phyloP scores from a whole-genome alignment of 2,888 invertebrate species.

The Pseudococcus jackbeardsleyi region DNA sequence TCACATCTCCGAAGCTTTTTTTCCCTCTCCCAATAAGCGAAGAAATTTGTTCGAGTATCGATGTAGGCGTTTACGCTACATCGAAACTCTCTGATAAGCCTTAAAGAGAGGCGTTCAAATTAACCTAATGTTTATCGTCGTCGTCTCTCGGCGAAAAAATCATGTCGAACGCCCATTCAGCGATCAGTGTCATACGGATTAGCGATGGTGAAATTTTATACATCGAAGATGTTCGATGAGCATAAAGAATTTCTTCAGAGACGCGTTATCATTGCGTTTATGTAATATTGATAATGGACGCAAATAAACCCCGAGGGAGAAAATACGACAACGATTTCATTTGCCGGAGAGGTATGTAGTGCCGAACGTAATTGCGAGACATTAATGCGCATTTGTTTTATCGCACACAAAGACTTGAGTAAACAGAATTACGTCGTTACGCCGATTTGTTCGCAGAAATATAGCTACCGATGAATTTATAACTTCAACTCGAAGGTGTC shows the following conservation, averaged over 20 bases:
- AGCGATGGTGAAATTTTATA: not conserved
- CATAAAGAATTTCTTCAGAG: not conserved
- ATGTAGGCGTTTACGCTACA: constrained; percentile 23
- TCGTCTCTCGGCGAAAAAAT: not conserved
- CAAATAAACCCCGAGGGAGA: not conserved
- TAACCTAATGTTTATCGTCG: constrained; percentile 22
- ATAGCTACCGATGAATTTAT: constrained; percentile 43
- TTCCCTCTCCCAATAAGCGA: not conserved
- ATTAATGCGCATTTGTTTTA: constrained; percentile 28
- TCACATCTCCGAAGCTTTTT: not conserved
- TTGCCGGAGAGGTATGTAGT: not conserved
- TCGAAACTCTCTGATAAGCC: not conserved
- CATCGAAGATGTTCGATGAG: not conserved
- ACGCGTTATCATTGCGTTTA: constrained; percentile 15
- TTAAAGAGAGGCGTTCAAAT: constrained; percentile 39
- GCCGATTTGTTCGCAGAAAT: constrained; percentile 34
- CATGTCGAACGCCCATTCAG: constrained; percentile 4
- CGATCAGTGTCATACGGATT: not conserved
- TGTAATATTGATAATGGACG: constrained; percentile 42
- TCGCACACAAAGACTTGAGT: constrained; percentile 36
- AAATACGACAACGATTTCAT: constrained; percentile 17
- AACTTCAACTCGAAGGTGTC: not conserved
- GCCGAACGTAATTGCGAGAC: not conserved
- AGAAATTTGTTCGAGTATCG: not conserved
- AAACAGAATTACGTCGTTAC: constrained; percentile 50